Evolutionary conservation across 2,797 vertebrate species (phyloP).

Genomic region (Pseudocheirus occidentalis): DNA sequence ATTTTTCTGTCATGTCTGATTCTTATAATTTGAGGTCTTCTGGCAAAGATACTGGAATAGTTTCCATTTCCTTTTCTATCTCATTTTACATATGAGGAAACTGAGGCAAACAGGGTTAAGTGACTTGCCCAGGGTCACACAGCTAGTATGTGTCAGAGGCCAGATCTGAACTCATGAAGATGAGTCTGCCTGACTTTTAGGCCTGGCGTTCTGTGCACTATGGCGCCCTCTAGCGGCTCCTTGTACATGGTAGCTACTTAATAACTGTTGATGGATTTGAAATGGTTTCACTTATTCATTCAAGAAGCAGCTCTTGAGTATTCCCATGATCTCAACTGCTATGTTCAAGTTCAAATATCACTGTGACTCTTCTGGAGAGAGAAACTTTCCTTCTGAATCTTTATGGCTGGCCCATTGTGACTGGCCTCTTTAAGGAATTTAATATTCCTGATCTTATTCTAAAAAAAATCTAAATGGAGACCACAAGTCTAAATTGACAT

Average conservation of each 20-base stretch:
- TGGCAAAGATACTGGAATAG: too few relatives aligned
- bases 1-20: neutral
- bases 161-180: neutral
- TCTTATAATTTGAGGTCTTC: neutral
- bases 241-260: neutral
- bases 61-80: too few relatives aligned
- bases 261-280: neutral
- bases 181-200: neutral
- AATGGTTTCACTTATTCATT: slow-evolving; percentile 7
- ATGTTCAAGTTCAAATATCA: slow-evolving; percentile 14
- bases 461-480: too few relatives aligned
- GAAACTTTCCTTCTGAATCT: neutral
- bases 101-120: neutral
- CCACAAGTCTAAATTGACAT: too few relatives aligned
- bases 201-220: neutral
- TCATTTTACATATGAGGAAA: neutral
- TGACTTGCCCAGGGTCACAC: neutral
- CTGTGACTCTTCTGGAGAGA: slow-evolving; percentile 28
- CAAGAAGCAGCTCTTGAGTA: slow-evolving; percentile 4
- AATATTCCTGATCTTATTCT: too few relatives aligned
- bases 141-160: neutral
- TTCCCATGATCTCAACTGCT: neutral
- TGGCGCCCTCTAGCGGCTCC: neutral
- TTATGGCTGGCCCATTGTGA: neutral
- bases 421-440: too few relatives aligned